phyloP scores from a whole-genome alignment of 64 coral and sea anemone genomes.

The Acropora yongei region DNA sequence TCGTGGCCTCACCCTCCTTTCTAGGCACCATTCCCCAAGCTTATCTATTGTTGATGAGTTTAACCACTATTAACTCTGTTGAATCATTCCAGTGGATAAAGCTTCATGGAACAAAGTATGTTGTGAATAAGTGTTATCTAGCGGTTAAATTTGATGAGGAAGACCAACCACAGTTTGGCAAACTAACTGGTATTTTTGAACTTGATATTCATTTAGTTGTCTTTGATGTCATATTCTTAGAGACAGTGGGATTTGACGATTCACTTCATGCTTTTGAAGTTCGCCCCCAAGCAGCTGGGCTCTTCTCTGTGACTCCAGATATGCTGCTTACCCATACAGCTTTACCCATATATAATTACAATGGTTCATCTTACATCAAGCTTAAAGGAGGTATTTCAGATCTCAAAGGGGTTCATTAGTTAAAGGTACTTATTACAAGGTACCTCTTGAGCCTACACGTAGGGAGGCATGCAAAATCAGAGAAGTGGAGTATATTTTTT shows the following conservation, averaged over 20 bases:
- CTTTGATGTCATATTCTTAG: conserved; percentile 21
- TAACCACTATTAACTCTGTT: no score
- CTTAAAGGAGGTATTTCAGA: conserved; percentile 26
- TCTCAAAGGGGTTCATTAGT: background rate
- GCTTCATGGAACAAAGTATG: conserved; percentile 42
- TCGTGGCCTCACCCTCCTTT: no score
- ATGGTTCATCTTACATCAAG: conserved; percentile 7
- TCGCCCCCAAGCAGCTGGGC: background rate
- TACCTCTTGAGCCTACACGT: no score
- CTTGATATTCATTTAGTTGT: background rate
- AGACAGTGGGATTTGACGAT: conserved; percentile 22
- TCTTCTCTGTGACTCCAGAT: background rate
- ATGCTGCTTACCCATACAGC: background rate
- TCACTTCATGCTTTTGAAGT: conserved; percentile 7
- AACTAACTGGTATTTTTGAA: conserved; percentile 25
- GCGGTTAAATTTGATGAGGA: conserved; percentile 13
- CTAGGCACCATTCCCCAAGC: no score
- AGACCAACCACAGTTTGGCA: conserved; percentile 1
- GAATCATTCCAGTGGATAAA: conserved; percentile 1
- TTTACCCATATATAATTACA: background rate
- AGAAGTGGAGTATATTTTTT: no score
- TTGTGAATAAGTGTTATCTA: conserved; percentile 16
- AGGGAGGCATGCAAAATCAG: no score
- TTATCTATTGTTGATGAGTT: no score
- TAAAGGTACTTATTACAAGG: background rate